Base-by-base conservation (phyloP, 2,888 invertebrate genomes). In the Ectemnius cavifrons region DNA sequence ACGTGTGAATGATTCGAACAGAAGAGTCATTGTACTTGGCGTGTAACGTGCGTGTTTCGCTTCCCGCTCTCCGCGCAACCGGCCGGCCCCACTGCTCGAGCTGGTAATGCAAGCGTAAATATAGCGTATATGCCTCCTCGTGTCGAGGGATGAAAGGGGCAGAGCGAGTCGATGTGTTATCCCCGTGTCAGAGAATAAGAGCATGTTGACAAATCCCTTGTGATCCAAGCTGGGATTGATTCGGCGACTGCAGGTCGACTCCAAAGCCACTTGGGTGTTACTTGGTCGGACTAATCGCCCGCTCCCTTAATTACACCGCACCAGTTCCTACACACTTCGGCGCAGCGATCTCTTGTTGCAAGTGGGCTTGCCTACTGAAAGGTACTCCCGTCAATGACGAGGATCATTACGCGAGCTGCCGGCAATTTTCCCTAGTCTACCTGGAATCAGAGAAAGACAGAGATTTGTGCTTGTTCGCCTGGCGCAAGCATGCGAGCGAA, bases 1-100 rank as follows among this genome's bases (percentile, higher is more conserved):
- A 82, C 80, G 76, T 62, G 73, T 73, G 82, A 82, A 81, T 71
- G 79, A 79, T 71, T 62, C 78, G 80, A 82, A 82, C 86, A 86
- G 86, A 85, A 80, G 84, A 85, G 76, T 82, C 84, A 85, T 82
- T 86, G 84, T 82, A 56, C 68, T 18, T 23, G 66, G 56, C 62
- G 77, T 60, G 56, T 63, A 63, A 67, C 52, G 47, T 64, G 67
- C 63, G 67, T 72, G 73, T 77, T 52, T 65, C 18, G 37, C 64
- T 11, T 37, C 1, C 37, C 37, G 37, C 37, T 37, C 8, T 64
- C 75, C 67, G 62, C 67, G 67, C 60, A n/a, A n/a, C n/a, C n/a
- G 58, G 61, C 49, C 62, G 28, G 16, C 56, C 0, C 37, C 47
- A 16, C 11, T 59, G 61, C 67, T 23, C 23, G 23, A 2, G 3